These are phyloP conservation scores for Dasyurus viverrinus DNA, from an alignment of 2,113 vertebrate genomes.

Conservation along the genomic window DNA sequence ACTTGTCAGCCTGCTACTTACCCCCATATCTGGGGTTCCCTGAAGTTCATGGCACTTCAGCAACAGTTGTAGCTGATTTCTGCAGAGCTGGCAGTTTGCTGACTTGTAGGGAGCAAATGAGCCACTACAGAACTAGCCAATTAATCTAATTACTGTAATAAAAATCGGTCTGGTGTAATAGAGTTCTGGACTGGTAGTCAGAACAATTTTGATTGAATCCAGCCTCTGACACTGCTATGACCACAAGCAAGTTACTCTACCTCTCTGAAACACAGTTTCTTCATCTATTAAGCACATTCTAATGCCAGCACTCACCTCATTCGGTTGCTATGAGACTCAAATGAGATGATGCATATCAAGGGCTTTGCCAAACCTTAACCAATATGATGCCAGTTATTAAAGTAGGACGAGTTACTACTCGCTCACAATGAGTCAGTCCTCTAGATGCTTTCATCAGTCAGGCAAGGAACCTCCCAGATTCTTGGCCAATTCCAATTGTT, in stretches of 20 bases:
- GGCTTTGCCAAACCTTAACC: conserved; percentile 1
- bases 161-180: background rate
- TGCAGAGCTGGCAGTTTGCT: background rate
- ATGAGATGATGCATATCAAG: background rate
- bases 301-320: background rate
- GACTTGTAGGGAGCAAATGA: background rate
- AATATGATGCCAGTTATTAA: background rate
- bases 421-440: background rate
- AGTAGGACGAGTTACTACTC: background rate
- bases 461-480: background rate
- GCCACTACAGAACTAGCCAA: background rate
- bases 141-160: background rate
- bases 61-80: background rate
- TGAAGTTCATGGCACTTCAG: background rate
- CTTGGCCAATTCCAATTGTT: background rate
- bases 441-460: background rate
- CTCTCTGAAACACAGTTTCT: background rate
- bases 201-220: background rate
- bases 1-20: background rate
- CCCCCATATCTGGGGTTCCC: background rate
- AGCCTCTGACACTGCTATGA: background rate
- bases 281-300: background rate
- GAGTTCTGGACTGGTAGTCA: background rate
- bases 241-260: background rate
- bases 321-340: background rate